phyloP scores from a whole-genome alignment of 2,888 invertebrate genomes.

The Desoria tigrina region DNA sequence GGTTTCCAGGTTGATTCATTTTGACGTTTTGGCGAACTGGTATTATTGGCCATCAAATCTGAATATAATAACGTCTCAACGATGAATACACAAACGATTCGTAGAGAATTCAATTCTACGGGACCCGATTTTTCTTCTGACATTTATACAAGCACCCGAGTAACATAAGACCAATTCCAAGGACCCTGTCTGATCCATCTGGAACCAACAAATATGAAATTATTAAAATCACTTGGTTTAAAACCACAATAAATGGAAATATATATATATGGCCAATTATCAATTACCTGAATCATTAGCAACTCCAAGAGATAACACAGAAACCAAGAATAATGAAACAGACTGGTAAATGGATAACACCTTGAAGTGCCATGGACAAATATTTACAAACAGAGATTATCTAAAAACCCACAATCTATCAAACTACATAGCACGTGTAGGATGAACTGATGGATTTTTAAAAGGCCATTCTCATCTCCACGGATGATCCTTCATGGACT shows the following conservation, averaged over 20 bases:
- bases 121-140: slow-evolving; percentile 30
- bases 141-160: slow-evolving; percentile 21
- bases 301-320: slow-evolving; percentile 1
- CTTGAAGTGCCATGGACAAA: slow-evolving; percentile 5
- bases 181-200: slow-evolving; percentile 4
- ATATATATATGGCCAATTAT: too few species aligned
- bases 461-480: slow-evolving; percentile 12
- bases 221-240: too few species aligned
- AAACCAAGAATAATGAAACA: not conserved
- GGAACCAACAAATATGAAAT: not conserved
- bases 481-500: slow-evolving; percentile 15
- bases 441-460: slow-evolving; percentile 13
- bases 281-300: too few species aligned
- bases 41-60: slow-evolving; percentile 7
- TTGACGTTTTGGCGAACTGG: not conserved
- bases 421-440: slow-evolving; percentile 10
- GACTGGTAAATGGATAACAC: not conserved
- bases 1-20: slow-evolving; percentile 13
- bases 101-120: slow-evolving; percentile 5
- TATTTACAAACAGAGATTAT: slow-evolving; percentile 15
- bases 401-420: slow-evolving; percentile 11
- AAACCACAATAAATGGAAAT: not conserved
- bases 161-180: not conserved
- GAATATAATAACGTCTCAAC: not conserved
- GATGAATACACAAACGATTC: too few species aligned